Conservation (phyloP, 1,140 invertebrate species). For the Penaeus vannamei region DNA sequence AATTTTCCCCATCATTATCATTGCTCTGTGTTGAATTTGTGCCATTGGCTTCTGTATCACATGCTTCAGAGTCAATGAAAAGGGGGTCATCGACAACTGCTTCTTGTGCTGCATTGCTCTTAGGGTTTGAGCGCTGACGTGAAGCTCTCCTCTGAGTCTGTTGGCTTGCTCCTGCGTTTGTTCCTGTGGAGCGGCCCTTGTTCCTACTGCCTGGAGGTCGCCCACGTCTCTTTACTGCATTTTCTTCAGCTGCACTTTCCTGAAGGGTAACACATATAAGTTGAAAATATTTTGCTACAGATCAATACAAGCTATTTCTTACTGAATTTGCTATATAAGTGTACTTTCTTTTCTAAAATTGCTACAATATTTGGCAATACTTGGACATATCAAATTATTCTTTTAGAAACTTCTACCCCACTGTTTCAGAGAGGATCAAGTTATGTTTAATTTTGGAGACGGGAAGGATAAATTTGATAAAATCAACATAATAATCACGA, state of each 20-base stretch:
- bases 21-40: neutral
- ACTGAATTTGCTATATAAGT: too few relatives aligned
- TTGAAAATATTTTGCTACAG: too few relatives aligned
- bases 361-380: too few relatives aligned
- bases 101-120: slow-evolving; percentile 11
- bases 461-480: too few relatives aligned
- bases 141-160: slow-evolving; percentile 22
- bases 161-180: neutral
- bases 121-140: slow-evolving; percentile 8
- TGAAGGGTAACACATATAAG: neutral
- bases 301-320: too few relatives aligned
- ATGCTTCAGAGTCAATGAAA: slow-evolving; percentile 25
- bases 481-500: too few relatives aligned
- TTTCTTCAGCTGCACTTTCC: neutral
- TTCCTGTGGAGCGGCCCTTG: neutral
- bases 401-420: too few relatives aligned
- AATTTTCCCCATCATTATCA: slow-evolving; percentile 18
- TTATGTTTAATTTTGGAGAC: too few relatives aligned
- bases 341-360: too few relatives aligned
- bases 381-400: too few relatives aligned
- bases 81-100: slow-evolving; percentile 34
- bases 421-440: too few relatives aligned
- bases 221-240: slow-evolving; percentile 25
- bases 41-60: neutral
- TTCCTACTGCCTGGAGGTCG: slow-evolving; percentile 42